Evolutionary conservation across 2,797 vertebrate species (phyloP).

Genomic region (Thaleichthys pacificus): DNA sequence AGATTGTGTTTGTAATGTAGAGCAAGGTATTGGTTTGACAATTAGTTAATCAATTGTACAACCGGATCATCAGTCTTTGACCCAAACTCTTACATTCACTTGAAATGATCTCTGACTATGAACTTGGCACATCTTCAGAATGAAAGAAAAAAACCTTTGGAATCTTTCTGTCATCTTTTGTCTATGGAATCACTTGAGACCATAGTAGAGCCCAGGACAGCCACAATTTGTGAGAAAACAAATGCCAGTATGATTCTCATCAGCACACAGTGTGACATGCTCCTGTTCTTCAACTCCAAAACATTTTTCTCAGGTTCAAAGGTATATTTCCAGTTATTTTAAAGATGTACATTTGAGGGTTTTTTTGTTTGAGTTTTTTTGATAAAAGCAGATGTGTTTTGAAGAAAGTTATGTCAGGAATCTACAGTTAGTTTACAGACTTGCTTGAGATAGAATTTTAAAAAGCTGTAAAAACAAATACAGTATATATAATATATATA

Average conservation of each 20-base stretch:
- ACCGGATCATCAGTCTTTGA: conserved; percentile 3
- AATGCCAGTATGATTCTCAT: conserved; percentile 50
- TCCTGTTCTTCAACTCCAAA: conserved; percentile 45
- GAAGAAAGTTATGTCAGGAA: conserved; percentile 16
- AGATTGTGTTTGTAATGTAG: neutral
- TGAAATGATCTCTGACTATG: conserved; percentile 49
- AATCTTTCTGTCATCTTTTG: conserved; percentile 53
- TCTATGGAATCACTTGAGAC: conserved; percentile 52
- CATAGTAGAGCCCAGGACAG: conserved; percentile 53
- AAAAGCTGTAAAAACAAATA: conserved; percentile 29
- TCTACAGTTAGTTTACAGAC: conserved; percentile 19
- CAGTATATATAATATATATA: neutral
- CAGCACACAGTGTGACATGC: conserved; percentile 64
- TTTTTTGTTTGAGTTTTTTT: conserved; percentile 69
- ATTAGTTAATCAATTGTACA: conserved; percentile 14
- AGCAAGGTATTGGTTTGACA: conserved; percentile 55
- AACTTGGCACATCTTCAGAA: conserved; percentile 46
- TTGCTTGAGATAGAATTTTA: conserved; percentile 15
- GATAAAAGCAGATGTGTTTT: conserved; percentile 13
- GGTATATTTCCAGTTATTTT: conserved; percentile 65
- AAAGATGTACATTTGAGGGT: conserved; percentile 59
- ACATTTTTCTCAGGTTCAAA: conserved; percentile 77
- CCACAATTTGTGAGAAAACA: conserved; percentile 54
- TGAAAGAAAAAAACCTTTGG: conserved; percentile 42
- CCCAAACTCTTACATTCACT: conserved; percentile 37